Evolutionary conservation across 2,113 vertebrate species (phyloP), one percentile per base, ranked within the genome.

Genomic region (Mirza zaza): DNA sequence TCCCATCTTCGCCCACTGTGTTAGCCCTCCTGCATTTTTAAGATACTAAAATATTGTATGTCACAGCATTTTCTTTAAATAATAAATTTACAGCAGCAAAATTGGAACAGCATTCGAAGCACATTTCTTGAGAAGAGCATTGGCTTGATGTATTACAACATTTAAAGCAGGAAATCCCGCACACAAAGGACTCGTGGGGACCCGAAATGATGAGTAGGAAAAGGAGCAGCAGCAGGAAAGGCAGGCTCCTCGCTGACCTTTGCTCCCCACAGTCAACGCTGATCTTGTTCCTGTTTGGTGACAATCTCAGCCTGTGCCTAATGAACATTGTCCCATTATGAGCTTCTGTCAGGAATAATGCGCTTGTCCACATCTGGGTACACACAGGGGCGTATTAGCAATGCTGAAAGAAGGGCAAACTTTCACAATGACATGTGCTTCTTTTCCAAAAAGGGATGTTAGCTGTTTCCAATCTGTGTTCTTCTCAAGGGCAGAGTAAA

Each of bases 61-160:
- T 85, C 95, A 79, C 94, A 96, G 91, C 94, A 90, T 98, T 98
- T 98, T 97, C 94, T 90, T 97, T 97, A 96, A 97, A 91, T 97
- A 96, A 98, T 97, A 96, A 95, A 98, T 98, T 94, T 95, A 93
- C 1, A 0, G 68, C 91, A 92, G 91, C 94, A 90, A 95, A 97
- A 97, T 76, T 88, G 91, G 76, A 95, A 87, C 55, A 97, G 89
- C 59, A 42, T 96, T 94, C 39, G 6, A 96, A 98, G 95, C 87
- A 89, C 71, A 65, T 98, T 97, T 96, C 92, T 94, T 75, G 39
- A 96, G 89, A 93, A 93, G 94, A 95, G 87, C 52, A 91, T 91
- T 91, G 63, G 90, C 36, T 93, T 97, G 96, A 97, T 96, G 65
- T 89, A 97, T 96, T 70, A 87, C 81, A 87, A 94, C 88, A 95